Conservation (phyloP, 2,797 vertebrate species). For the Phrynocephalus vlangalii region DNA sequence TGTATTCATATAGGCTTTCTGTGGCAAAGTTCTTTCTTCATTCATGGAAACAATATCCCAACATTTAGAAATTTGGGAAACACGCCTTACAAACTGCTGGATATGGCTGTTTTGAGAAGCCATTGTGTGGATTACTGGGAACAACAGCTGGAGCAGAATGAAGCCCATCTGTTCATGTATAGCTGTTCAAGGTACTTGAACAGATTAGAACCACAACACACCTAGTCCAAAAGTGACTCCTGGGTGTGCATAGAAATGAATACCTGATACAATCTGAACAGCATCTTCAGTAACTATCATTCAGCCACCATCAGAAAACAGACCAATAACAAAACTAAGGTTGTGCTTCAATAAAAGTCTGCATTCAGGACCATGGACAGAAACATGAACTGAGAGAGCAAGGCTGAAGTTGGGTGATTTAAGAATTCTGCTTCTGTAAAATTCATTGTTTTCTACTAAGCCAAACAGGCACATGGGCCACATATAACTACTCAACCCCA, state of each 20-base stretch:
- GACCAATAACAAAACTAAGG: not conserved
- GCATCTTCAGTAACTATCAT: not conserved
- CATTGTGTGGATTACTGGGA: not conserved
- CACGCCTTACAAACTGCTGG: not conserved
- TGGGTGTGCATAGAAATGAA: not conserved
- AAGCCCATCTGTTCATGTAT: not conserved
- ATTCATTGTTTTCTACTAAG: not conserved
- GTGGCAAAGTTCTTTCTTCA: not conserved
- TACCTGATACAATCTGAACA: not conserved
- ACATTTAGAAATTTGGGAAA: not conserved
- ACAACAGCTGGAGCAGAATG: not conserved
- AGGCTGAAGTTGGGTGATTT: not conserved
- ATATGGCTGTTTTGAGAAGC: not conserved
- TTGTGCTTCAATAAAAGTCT: not conserved
- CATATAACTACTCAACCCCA: not conserved
- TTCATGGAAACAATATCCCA: not conserved
- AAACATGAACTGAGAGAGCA: not conserved
- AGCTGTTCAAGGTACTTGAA: not conserved
- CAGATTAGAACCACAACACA: not conserved
- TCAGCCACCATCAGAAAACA: not conserved
- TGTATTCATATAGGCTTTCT: not conserved
- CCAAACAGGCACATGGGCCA: fast-evolving
- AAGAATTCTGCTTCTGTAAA: not conserved
- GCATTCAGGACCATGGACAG: conserved; percentile 23
- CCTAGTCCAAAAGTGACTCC: not conserved